Conservation (phyloP, 2,888 invertebrate genomes). For the Altica lythri region DNA sequence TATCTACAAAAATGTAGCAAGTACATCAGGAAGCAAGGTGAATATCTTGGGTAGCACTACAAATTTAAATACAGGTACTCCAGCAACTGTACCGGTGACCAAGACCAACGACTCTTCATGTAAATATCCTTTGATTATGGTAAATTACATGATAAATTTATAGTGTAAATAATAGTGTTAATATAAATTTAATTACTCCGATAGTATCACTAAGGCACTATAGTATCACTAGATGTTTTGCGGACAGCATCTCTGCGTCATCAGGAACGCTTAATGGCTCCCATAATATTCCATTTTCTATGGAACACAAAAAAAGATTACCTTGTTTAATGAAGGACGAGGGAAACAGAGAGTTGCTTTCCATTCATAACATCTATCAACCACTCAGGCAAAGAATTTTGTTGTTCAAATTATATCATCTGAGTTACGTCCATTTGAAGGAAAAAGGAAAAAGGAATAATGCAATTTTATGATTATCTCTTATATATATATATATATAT, state of each 20-base stretch:
- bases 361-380: conserved; percentile 80
- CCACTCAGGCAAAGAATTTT: conserved; percentile 86
- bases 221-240: conserved; percentile 79
- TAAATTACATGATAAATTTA: background rate
- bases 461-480: background rate
- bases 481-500: too few species aligned
- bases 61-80: conserved; percentile 20
- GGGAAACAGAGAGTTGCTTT: conserved; percentile 79
- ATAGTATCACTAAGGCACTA: too few species aligned
- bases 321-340: conserved; percentile 86
- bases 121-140: conserved; percentile 16
- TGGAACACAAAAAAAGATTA: conserved; percentile 65
- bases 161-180: conserved; percentile 31
- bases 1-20: conserved; percentile 28
- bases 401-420: conserved; percentile 84
- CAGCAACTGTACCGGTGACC: conserved; percentile 18
- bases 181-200: conserved; percentile 52
- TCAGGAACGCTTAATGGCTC: conserved; percentile 87
- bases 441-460: conserved; percentile 62
- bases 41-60: conserved; percentile 23
- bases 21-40: conserved; percentile 40
- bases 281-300: conserved; percentile 75
- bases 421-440: conserved; percentile 76
- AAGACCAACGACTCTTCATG: conserved; percentile 19
- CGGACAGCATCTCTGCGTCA: conserved; percentile 86